Conservation (phyloP, 1,140 invertebrate species). For the Drosophila seguyi region DNA sequence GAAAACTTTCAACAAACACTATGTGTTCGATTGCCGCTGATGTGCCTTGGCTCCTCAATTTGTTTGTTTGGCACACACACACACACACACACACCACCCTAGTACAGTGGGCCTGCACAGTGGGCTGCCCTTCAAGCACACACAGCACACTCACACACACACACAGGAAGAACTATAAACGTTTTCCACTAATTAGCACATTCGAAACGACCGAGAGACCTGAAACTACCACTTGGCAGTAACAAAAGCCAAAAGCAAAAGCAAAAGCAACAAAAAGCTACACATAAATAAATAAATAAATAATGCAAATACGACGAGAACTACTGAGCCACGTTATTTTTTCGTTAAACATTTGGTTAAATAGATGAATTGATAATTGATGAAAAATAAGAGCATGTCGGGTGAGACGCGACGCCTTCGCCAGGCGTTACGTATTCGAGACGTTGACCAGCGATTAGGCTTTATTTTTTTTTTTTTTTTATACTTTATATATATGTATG, state of each 20-base stretch:
- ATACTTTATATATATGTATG: background rate
- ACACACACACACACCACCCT: too few species aligned
- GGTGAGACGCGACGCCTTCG: background rate
- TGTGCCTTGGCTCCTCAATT: constrained; percentile 1
- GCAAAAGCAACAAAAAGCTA: constrained; percentile 7
- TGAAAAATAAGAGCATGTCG: constrained; percentile 32
- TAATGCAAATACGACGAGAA: constrained; percentile 25
- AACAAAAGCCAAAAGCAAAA: too few species aligned
- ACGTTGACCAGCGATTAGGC: constrained; percentile 1
- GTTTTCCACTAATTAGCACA: constrained; percentile 77
- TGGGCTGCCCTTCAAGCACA: constrained; percentile 60
- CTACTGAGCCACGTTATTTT: constrained; percentile 29
- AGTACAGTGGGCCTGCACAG: constrained; percentile 37
- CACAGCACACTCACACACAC: too few species aligned
- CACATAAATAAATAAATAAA: constrained; percentile 25
- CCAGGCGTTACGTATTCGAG: constrained; percentile 19
- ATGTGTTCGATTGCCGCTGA: constrained; percentile 2
- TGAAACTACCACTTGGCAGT: constrained; percentile 11
- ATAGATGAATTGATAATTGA: constrained; percentile 49
- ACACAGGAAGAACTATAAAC: constrained; percentile 51
- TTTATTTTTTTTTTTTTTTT: background rate
- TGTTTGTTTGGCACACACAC: constrained; percentile 31
- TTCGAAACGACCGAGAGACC: constrained; percentile 39
- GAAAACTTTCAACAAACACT: constrained; percentile 41
- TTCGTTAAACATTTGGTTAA: constrained; percentile 48